phyloP scores from a whole-genome alignment of 2,113 vertebrate genomes.

The Sisor rabdophorus region DNA sequence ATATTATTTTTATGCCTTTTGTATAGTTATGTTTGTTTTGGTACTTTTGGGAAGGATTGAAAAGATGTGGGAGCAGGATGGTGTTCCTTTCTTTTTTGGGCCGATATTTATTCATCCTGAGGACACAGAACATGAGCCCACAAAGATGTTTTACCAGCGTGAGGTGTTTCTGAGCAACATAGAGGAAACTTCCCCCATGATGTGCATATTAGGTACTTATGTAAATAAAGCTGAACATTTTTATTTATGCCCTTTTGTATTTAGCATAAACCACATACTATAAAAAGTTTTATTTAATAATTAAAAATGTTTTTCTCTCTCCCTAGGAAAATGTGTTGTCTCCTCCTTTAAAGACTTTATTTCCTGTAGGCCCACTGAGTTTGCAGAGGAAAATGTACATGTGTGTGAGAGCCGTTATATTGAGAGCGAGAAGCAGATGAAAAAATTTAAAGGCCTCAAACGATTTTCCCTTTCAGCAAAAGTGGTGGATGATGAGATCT shows the following conservation, averaged over 20 bases:
- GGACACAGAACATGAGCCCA: constrained; percentile 95
- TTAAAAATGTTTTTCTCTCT: constrained; percentile 20
- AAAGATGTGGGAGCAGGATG: constrained; percentile 92
- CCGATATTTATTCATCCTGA: constrained; percentile 97
- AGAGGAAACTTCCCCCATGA: constrained; percentile 90
- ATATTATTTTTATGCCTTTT: background rate
- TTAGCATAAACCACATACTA: background rate
- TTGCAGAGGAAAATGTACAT: constrained; percentile 84
- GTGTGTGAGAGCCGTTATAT: constrained; percentile 97
- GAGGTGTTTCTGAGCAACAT: constrained; percentile 94
- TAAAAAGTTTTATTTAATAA: no score
- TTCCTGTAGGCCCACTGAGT: constrained; percentile 93
- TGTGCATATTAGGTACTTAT: constrained; percentile 84
- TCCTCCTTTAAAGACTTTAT: constrained; percentile 96
- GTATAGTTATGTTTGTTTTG: constrained; percentile 1
- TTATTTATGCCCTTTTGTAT: background rate
- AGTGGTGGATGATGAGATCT: constrained; percentile 96
- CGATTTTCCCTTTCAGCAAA: constrained; percentile 95
- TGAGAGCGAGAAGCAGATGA: constrained; percentile 93
- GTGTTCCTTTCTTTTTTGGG: constrained; percentile 88
- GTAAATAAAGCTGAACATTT: background rate
- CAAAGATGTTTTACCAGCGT: constrained; percentile 99
- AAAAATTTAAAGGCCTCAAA: constrained; percentile 95
- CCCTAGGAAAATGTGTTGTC: constrained; percentile 89
- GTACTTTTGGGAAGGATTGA: constrained; percentile 68